Percentiles rank a stretch among this genome's conserved stretches.
Conservation (phyloP, 2,888 invertebrate genomes). For the Unio pictorum region DNA sequence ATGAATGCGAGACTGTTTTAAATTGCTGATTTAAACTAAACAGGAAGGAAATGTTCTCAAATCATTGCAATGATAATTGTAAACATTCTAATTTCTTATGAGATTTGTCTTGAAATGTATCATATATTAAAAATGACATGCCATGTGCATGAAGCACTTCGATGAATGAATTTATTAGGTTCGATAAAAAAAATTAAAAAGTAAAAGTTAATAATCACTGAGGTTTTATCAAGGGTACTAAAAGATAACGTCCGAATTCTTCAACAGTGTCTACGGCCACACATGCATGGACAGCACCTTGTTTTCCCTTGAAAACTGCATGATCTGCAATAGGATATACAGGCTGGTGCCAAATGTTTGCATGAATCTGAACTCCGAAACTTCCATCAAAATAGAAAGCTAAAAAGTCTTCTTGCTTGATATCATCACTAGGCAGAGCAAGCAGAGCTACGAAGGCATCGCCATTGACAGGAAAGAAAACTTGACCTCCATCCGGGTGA, state of each 20-base stretch:
- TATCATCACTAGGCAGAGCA: slow-evolving; percentile 40
- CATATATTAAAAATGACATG: no score
- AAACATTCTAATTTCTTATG: no score
- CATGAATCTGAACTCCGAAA: slow-evolving; percentile 48
- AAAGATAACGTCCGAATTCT: slow-evolving; percentile 40
- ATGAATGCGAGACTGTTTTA: no score
- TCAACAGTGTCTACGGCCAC: slow-evolving; percentile 40
- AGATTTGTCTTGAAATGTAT: no score
- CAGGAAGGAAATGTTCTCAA: no score
- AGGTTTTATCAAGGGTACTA: slow-evolving; percentile 35
- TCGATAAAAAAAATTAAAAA: no score
- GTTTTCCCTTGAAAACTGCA: slow-evolving; percentile 39
- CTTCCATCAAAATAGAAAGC: slow-evolving; percentile 51
- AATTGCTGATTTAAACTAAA: no score
- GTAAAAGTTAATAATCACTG: no score
- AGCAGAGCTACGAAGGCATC: slow-evolving; percentile 34
- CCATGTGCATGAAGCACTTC: no score
- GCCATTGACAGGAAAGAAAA: slow-evolving; percentile 39
- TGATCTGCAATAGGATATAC: slow-evolving; percentile 38
- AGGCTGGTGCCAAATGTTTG: slow-evolving; percentile 47
- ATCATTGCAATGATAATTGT: no score
- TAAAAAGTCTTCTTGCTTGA: slow-evolving; percentile 35
- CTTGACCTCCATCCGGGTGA: slow-evolving; percentile 49
- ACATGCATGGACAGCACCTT: slow-evolving; percentile 45
- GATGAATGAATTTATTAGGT: no score